Conservation (phyloP, 1,140 invertebrate genomes). For the Rhyacophila brunnea region DNA sequence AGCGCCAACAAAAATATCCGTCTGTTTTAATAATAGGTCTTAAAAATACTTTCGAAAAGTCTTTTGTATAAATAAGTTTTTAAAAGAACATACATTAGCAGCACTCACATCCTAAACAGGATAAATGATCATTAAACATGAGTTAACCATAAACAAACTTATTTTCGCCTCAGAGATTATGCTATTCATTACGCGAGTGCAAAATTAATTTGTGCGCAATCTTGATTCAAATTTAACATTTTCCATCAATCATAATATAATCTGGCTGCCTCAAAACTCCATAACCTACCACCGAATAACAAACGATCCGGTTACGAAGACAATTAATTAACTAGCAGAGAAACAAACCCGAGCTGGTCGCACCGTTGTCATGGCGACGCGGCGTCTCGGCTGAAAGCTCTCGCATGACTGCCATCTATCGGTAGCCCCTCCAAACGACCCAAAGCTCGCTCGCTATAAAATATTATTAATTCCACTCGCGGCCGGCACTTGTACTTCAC, state of each 20-base stretch:
- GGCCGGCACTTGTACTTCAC: constrained; percentile 1
- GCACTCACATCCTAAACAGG: no score
- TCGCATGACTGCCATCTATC: constrained; percentile 30
- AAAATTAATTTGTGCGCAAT: no score
- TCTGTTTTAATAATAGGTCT: no score
- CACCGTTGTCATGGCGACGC: constrained; percentile 29
- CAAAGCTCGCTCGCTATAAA: not conserved
- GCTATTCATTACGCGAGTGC: no score
- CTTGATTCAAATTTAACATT: no score
- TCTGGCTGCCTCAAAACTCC: not conserved
- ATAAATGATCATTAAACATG: no score
- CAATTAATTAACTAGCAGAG: constrained; percentile 1
- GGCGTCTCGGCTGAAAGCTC: constrained; percentile 20
- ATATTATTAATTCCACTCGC: not conserved
- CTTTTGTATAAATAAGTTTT: no score
- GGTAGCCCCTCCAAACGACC: not conserved
- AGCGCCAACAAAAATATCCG: no score
- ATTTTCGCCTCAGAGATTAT: no score
- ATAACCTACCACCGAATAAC: not conserved
- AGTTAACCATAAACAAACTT: no score
- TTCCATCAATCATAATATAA: constrained; percentile 6
- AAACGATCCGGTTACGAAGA: not conserved
- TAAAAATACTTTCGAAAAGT: no score
- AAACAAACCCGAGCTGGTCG: constrained; percentile 26
- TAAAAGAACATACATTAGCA: no score